These are phyloP conservation scores for Yponomeuta sedellus DNA, from an alignment of 2,888 invertebrate genomes.

Conservation along the genomic window DNA sequence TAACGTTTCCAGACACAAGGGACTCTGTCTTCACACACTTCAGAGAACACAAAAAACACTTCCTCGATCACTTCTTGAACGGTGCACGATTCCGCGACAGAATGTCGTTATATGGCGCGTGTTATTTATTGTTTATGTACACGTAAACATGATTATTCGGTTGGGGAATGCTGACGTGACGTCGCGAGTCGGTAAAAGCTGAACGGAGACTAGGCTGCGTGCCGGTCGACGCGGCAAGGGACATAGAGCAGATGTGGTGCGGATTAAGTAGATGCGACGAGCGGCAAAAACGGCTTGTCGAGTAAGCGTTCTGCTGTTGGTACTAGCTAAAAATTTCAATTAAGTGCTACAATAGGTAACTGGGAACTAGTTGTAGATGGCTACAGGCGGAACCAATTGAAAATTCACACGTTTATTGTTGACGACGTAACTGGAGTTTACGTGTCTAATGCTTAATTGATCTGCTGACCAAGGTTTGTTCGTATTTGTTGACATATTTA, in stretches of 20 bases:
- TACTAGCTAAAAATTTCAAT: too few relatives aligned
- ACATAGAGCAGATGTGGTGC: not conserved
- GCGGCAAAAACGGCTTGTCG: not conserved
- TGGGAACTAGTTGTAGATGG: too few relatives aligned
- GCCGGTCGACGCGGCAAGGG: not conserved
- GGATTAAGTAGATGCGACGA: not conserved
- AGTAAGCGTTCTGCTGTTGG: too few relatives aligned
- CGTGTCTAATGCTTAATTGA: too few relatives aligned
- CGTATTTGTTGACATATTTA: too few relatives aligned
- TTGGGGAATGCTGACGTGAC: constrained; percentile 18
- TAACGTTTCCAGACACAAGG: not conserved
- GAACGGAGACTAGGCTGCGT: not conserved
- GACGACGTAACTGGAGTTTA: too few relatives aligned
- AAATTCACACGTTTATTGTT: too few relatives aligned
- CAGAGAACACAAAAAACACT: not conserved
- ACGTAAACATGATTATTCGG: constrained; percentile 6
- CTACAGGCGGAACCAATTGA: too few relatives aligned
- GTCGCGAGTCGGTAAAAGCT: not conserved
- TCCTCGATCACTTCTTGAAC: not conserved
- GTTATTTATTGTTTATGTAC: not conserved
- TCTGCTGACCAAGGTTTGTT: too few relatives aligned
- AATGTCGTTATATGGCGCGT: not conserved
- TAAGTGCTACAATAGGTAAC: too few relatives aligned
- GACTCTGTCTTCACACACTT: not conserved
- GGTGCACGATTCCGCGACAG: not conserved